Evolutionary conservation across 1,140 invertebrate species (phyloP), one percentile per base, ranked within the genome.

Genomic region (Pogonus chalceus): DNA sequence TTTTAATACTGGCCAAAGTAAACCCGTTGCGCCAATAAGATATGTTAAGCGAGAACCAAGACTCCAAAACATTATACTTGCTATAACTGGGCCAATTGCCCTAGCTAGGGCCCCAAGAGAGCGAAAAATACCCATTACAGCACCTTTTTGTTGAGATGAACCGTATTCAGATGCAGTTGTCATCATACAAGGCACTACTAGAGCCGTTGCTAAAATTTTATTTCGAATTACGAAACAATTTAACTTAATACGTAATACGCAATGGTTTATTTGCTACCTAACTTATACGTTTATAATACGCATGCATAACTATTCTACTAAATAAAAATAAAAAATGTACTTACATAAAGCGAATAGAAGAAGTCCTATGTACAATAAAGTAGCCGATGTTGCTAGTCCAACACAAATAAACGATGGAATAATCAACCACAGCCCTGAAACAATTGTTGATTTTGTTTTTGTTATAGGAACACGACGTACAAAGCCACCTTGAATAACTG

Each of bases 151-250:
- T 65, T 87, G 82, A 51, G 78, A 79, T 20, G 84, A 78, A 2
- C 92, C 90, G 70, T 87, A 84, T 54, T 82, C 77, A 3, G 92
- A 92, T 0, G 92, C 90, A 65, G 95, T 70, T 10, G 92, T 90
- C 58, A 89, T 96, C 66, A 97, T 77, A 68, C 92, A 96, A 20
- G 94, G 93, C 7, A 98, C 92, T 39, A 94, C 91, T 69, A 93
- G 88, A 2, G 92, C 89, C 1, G 94, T 95, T 10, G 92, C 90
- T 92, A 63, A 21, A 70, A 67, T 12, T 57, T 49, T n/a, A 12
- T 16, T 22, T 39, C n/a, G n/a, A n/a, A n/a, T n/a, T n/a, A 50
- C 21, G 49, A 51, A 16, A 49, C 59, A 49, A 39, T 26, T 48
- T 46, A 20, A 51, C 12, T 37, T 47, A 14, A 23, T 43, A 14